Percentiles rank a stretch among this genome's conserved stretches.
Conservation (phyloP, 1,140 invertebrate genomes). For the Macrotrachela quadricornifera region DNA sequence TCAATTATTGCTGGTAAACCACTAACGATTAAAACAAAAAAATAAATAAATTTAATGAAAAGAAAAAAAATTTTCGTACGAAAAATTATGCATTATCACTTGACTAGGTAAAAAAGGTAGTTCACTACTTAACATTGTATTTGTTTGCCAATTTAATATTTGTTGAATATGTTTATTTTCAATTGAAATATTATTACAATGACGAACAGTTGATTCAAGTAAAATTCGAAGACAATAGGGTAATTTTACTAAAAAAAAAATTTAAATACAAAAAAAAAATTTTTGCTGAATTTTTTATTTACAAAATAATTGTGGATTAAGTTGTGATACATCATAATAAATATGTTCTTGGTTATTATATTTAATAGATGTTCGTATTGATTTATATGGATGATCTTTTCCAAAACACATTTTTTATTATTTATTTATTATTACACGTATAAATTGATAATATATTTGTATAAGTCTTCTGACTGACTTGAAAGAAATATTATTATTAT, state of each 20-base stretch:
- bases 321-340: constrained; percentile 51
- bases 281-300: constrained; percentile 16
- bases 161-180: constrained; percentile 62
- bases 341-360: constrained; percentile 39
- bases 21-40: constrained; percentile 38
- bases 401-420: too few relatives aligned
- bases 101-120: constrained; percentile 81
- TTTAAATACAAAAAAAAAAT: constrained; percentile 1
- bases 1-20: constrained; percentile 95
- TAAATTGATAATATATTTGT: too few relatives aligned
- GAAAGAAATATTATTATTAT: too few relatives aligned
- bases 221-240: constrained; percentile 79
- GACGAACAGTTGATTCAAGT: constrained; percentile 75
- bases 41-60: not conserved
- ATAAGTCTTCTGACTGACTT: too few relatives aligned
- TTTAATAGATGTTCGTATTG: too few relatives aligned
- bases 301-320: constrained; percentile 50
- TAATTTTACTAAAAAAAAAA: constrained; percentile 35
- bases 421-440: too few relatives aligned
- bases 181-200: constrained; percentile 80
- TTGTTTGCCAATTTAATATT: constrained; percentile 67
- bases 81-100: constrained; percentile 68
- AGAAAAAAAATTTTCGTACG: constrained; percentile 20
- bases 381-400: too few relatives aligned
- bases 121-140: constrained; percentile 53